Base-by-base conservation (phyloP, 23 tunicate species). In the Clavelina lepadiformis region DNA sequence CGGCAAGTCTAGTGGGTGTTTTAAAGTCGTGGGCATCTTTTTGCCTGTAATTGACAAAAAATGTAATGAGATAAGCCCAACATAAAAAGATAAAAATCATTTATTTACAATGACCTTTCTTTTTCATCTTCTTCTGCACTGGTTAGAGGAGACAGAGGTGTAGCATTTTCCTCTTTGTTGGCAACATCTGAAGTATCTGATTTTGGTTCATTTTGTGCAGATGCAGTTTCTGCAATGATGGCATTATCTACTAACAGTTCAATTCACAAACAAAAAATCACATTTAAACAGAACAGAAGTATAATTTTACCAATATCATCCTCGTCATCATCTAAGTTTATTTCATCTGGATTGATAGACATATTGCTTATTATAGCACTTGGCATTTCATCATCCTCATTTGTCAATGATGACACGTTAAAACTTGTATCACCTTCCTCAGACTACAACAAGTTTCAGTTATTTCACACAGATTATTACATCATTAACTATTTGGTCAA, bases 261-360 rank as follows among this genome's bases (percentile, higher is more conserved):
- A 13, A 7, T 15, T 54, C 8, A 54, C 15, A 20, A 44, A 44
- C 49, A 44, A 44, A 44, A 44, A 44, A 13, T 11, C 15, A 15
- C 49, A 44, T 44, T 15, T 44, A 11, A 13, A 44, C 15, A 44
- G 11, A 15, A 44, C 49, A 38, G 19, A 33, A 13, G 24, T 5
- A 26, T 29, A 31, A 38, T 56, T 0, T 30, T 47, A 67, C 50
- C 62, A 5, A 15, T 66, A 3, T 65, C 75, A 69, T 73, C 78
- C 22, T 73, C 71, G 50, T 79, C 76, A 27, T 77, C 78, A 49
- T 80, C 88, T 22, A 88, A 67, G 34, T 80, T 82, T n/a, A 88
- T 88, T 81, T 88, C 96, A 35, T 88, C 96, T n/a, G 83, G 80
- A 46, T 88, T 80, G 7, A 72, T 79, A 0, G 95, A 86, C 30